Evolutionary conservation across 2,113 vertebrate genomes (phyloP), one percentile per base, ranked within the genome.

Genomic region (Urocitellus parryii): DNA sequence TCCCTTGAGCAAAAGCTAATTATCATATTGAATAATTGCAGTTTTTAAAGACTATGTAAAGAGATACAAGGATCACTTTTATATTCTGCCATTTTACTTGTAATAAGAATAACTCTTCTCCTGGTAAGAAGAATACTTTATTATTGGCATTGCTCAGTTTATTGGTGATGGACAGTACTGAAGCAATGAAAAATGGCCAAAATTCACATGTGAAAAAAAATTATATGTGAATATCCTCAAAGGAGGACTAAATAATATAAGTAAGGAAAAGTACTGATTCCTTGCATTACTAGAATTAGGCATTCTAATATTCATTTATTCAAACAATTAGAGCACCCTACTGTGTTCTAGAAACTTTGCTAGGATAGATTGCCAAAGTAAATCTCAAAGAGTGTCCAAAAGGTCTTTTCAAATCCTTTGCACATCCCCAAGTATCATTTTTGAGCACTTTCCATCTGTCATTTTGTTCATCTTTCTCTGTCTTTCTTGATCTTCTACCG

Each of bases 401-500:
- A 93, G 85, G 79, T 95, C 65, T 96, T 88, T 86, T 97, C 91
- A 92, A 97, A 97, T 0, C 86, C 98, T 99, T 98, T 99, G 98
- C 98, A 99, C 98, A 99, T 98, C 98, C 99, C 99, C 98, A 99
- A 99, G 98, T 99, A 91, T 98, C 98, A 96, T 94, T 98, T 97
- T 86, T 98, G 96, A 98, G 97, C 97, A 98, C 98, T 97, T 98
- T 87, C 97, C 98, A 99, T 99, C 99, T 99, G 99, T 98, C 99
- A 98, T 99, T 98, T 98, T 99, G 99, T 99, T 99, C 99, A 99
- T 99, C 98, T 99, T 99, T 99, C 98, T 99, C 98, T 99, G 99
- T 99, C 98, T 99, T 98, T 99, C 99, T 99, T 99, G 99, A 99
- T 99, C 99, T 99, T 98, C 99, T 99, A 99, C 98, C 98, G 97